Percentiles rank a stretch among this genome's conserved stretches.
phyloP scores from a whole-genome alignment of 30 jellyfish, hydroid and myxozoan genomes.

The Nemopilema nomurai region DNA sequence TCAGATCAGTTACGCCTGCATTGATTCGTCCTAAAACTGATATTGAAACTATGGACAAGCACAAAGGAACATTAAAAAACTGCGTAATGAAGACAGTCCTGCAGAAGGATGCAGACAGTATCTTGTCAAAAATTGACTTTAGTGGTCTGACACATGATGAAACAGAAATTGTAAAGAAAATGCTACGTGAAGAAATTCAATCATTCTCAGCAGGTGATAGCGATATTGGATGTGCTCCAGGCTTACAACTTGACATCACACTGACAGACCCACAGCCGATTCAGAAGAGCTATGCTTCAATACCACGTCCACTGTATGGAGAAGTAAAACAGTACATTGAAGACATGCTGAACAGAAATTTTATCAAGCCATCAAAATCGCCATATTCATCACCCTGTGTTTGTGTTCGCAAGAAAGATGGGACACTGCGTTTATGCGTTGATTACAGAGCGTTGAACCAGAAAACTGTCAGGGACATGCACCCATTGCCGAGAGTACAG shows the following conservation, averaged over 20 bases:
- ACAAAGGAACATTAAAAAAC: conserved; percentile 23
- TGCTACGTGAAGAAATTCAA: conserved; percentile 22
- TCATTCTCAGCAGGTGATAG: conserved; percentile 19
- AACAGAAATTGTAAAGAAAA: not conserved
- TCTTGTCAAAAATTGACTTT: not conserved
- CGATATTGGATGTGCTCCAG: conserved; percentile 32
- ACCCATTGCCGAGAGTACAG: conserved; percentile 57
- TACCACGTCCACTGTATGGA: conserved; percentile 25
- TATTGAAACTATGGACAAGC: conserved; percentile 12
- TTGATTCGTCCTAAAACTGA: conserved; percentile 3
- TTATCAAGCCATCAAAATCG: not conserved
- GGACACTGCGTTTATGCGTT: conserved; percentile 42
- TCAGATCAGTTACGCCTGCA: conserved; percentile 62
- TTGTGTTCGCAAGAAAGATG: conserved; percentile 15
- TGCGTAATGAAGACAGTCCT: not conserved
- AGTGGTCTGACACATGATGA: conserved; percentile 2
- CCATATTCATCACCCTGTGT: conserved; percentile 14
- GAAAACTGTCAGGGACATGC: conserved; percentile 24
- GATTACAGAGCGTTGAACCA: conserved; percentile 34
- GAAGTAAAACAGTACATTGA: conserved; percentile 34
- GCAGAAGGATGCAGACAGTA: conserved; percentile 11
- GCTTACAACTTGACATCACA: conserved; percentile 17
- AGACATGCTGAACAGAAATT: conserved; percentile 18
- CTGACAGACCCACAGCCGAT: conserved; percentile 15
- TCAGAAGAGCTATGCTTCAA: conserved; percentile 5